Evolutionary conservation across 2,888 invertebrate species (phyloP).

Genomic region (Thysanoteuthis rhombus): DNA sequence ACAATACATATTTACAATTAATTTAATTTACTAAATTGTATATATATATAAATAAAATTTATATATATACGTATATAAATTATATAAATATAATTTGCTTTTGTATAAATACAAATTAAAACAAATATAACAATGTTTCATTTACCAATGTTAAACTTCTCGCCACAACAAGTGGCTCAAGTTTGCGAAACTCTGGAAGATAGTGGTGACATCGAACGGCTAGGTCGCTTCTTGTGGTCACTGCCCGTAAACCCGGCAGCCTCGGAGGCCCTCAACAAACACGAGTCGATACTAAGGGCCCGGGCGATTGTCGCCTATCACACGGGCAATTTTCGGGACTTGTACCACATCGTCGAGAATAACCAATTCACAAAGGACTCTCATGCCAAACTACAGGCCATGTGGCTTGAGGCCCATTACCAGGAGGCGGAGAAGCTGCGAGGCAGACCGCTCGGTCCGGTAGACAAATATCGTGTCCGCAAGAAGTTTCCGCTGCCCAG

Average conservation of each 20-base stretch:
- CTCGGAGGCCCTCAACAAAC: constrained; percentile 81
- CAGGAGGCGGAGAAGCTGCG: constrained; percentile 90
- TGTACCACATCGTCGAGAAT: constrained; percentile 88
- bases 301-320: constrained; percentile 90
- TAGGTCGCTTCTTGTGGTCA: constrained; percentile 89
- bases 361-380: constrained; percentile 89
- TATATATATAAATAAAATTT: no score
- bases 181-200: constrained; percentile 69
- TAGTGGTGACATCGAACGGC: constrained; percentile 71
- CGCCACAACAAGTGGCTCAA: constrained; percentile 66
- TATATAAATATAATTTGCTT: not conserved
- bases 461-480: constrained; percentile 90
- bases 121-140: constrained; percentile 51
- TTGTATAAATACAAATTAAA: not conserved
- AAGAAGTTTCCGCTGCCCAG: constrained; percentile 92
- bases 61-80: not conserved
- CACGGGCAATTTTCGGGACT: constrained; percentile 87
- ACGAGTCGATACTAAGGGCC: constrained; percentile 87
- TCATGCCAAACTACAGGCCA: constrained; percentile 85
- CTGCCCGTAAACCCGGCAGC: constrained; percentile 86
- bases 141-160: constrained; percentile 63
- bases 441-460: constrained; percentile 89
- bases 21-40: not conserved
- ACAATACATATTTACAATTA: not conserved
- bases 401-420: constrained; percentile 95